Evolutionary conservation across 2,797 vertebrate species (phyloP), one percentile per base, ranked within the genome.

Genomic region (Centropyge bicolor): DNA sequence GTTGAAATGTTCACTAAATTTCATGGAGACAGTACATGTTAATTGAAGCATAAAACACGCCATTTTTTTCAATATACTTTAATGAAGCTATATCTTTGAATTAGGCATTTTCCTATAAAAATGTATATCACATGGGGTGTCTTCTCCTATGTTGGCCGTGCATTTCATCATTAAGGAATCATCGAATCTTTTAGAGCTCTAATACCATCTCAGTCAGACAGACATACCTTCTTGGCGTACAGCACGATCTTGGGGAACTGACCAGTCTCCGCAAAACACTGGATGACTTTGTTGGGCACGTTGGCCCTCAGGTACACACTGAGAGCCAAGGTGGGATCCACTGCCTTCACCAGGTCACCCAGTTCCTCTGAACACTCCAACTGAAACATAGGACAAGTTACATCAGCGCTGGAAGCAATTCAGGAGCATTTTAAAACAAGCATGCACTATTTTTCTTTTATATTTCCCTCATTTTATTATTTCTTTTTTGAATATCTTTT

Each of bases 241-340:
- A 99, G 94, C 82, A 99, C 98, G 76, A 99, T 99, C 94, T 99
- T 99, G 92, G 98, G 98, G 88, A 99, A 98, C 95, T 99, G 98
- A 55, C 98, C 98, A 0, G 98, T 99, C 95, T 99, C 98, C 64
- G 98, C 98, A 92, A 99, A 99, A 90, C 98, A 99, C 92, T 99
- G 98, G 93, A 99, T 99, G 90, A 99, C 98, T 91, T 99, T 99
- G 95, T 97, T 99, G 70, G 98, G 98, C 65, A 99, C 98, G 0
- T 99, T 99, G 87, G 98, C 98, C 86, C 98, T 95, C 76, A 99
- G 91, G 85, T 99, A 99, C 62, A 99, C 98, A 70, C 98, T 99
- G 70, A 99, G 97, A 31, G 98, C 98, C 90, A 99, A 87, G 0
- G 98, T 99, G 48, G 98, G 98, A 86, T 99, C 98, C 82, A 99